A percentile compares a stretch with the other conserved stretches of the same genome.
These are phyloP conservation scores for Phyllotreta striolata DNA, from an alignment of 2,888 invertebrate genomes.

Conservation along the genomic window DNA sequence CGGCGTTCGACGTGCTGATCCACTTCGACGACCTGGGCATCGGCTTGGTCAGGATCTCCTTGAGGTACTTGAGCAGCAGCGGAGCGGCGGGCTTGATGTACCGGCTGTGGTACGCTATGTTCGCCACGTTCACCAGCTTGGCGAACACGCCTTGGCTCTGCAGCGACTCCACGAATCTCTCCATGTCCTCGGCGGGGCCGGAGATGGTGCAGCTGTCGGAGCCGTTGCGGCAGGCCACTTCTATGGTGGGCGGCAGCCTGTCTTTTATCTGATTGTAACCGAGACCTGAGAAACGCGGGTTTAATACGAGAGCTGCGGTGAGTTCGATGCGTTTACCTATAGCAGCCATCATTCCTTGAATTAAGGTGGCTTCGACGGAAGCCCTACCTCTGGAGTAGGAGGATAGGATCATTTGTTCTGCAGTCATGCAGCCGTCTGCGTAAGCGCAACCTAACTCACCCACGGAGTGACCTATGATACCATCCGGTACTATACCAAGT, in stretches of 20 bases:
- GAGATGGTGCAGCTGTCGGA: constrained; percentile 80
- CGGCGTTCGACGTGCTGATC: constrained; percentile 72
- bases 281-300: constrained; percentile 49
- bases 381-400: constrained; percentile 85
- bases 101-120: constrained; percentile 89
- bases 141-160: constrained; percentile 79
- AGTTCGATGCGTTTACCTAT: constrained; percentile 64
- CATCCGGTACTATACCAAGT: constrained; percentile 72
- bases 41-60: constrained; percentile 62
- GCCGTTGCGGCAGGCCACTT: constrained; percentile 83
- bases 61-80: constrained; percentile 58
- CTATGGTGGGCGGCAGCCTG: constrained; percentile 73
- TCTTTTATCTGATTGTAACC: constrained; percentile 66
- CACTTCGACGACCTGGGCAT: constrained; percentile 67
- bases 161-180: constrained; percentile 66
- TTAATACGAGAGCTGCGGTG: constrained; percentile 1
- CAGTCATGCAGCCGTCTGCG: constrained; percentile 89
- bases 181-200: constrained; percentile 72
- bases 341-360: constrained; percentile 88
- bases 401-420: constrained; percentile 84
- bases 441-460: constrained; percentile 96
- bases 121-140: constrained; percentile 83
- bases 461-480: constrained; percentile 88
- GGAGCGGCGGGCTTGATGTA: constrained; percentile 71
- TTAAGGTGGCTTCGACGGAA: constrained; percentile 73